Conservation (phyloP, 2,113 vertebrate species). For the Antennarius striatus region DNA sequence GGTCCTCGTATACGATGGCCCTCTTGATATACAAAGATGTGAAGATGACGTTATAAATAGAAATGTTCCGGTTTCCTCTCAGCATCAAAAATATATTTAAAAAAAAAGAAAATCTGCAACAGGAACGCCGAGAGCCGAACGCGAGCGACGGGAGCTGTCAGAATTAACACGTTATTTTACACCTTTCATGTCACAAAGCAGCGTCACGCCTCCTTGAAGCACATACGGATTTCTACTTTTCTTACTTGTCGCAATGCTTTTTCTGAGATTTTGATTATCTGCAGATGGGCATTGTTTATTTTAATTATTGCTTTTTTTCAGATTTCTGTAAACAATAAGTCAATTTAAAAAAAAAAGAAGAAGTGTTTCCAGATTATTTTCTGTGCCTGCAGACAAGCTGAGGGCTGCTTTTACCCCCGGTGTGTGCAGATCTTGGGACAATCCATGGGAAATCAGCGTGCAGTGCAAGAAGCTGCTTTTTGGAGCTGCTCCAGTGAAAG, state of each 20-base stretch:
- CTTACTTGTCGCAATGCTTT: slow-evolving; percentile 12
- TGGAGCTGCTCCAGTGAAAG: slow-evolving; percentile 56
- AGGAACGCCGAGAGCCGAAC: neutral
- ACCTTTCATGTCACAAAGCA: neutral
- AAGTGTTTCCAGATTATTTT: too few relatives aligned
- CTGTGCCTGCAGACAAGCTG: slow-evolving; percentile 9
- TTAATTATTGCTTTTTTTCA: too few relatives aligned
- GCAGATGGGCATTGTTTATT: neutral
- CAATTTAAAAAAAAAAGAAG: too few relatives aligned
- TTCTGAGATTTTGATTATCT: too few relatives aligned
- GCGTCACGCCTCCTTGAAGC: too few relatives aligned
- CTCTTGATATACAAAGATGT: slow-evolving; percentile 8
- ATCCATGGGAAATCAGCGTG: slow-evolving; percentile 12
- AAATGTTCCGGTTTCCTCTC: neutral
- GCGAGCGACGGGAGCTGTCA: neutral
- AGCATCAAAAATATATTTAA: neutral
- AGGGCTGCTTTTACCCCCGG: slow-evolving; percentile 11
- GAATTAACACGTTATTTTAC: neutral
- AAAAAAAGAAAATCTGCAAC: slow-evolving; percentile 2
- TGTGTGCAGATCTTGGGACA: slow-evolving; percentile 36
- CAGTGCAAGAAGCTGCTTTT: slow-evolving; percentile 35
- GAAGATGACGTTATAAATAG: neutral
- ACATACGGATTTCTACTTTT: too few relatives aligned
- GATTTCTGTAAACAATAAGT: too few relatives aligned
- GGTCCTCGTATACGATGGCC: neutral